A percentile compares a stretch with the other conserved stretches of the same genome.
These are phyloP conservation scores for Myotis davidii DNA, from an alignment of 2,113 vertebrate genomes.

Conservation along the genomic window DNA sequence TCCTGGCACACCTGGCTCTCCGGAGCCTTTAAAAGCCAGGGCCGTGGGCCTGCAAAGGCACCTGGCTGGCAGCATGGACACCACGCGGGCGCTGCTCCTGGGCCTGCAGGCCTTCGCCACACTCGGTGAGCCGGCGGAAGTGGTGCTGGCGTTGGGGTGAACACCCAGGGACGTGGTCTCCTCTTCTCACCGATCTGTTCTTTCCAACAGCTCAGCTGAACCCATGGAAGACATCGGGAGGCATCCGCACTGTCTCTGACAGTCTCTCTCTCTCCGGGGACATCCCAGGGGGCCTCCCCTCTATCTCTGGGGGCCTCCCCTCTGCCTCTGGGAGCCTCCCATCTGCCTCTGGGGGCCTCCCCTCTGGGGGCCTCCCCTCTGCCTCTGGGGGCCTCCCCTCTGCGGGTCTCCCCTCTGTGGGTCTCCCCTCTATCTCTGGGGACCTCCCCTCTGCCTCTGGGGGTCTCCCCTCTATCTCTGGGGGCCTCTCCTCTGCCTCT, in stretches of 20 bases:
- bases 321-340: not conserved
- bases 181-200: not conserved
- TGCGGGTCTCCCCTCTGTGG: not conserved
- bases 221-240: not conserved
- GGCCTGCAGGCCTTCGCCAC: not conserved
- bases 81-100: not conserved
- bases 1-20: not conserved
- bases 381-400: not conserved
- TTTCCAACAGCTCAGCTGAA: not conserved
- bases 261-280: not conserved
- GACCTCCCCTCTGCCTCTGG: not conserved
- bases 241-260: not conserved
- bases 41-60: not conserved
- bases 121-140: not conserved
- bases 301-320: not conserved
- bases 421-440: not conserved
- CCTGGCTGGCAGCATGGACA: not conserved
- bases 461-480: not conserved
- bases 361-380: not conserved
- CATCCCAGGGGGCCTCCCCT: not conserved
- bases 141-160: not conserved
- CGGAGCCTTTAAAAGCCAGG: constrained; percentile 8
- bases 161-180: too few relatives aligned
- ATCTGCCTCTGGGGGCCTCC: not conserved
- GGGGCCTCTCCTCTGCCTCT: not conserved